Evolutionary conservation across 2,113 vertebrate genomes (phyloP).

Genomic region (Jacana jacana): DNA sequence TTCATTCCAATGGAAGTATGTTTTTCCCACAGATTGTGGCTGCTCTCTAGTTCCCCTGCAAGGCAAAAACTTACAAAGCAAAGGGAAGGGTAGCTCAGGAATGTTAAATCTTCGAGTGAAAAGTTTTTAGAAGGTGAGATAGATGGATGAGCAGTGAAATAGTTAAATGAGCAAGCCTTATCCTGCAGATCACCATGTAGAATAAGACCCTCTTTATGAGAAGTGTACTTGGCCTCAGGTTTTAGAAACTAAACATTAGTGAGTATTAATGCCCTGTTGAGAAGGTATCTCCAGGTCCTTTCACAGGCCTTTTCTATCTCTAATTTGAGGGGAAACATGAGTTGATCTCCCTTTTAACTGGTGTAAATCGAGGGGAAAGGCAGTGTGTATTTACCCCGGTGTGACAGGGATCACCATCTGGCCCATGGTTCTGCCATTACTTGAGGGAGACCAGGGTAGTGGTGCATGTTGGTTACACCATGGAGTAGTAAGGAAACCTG

Average conservation of each 20-base stretch:
- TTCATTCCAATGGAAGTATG: not conserved
- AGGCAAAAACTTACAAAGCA: not conserved
- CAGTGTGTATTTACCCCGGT: not conserved
- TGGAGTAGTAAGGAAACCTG: not conserved
- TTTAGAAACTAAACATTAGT: not conserved
- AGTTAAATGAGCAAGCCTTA: not conserved
- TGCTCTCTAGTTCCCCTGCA: not conserved
- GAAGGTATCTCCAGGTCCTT: not conserved
- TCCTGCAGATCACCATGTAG: not conserved
- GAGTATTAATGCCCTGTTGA: not conserved
- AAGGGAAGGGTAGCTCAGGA: not conserved
- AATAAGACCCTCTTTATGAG: not conserved
- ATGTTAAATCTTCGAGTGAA: not conserved
- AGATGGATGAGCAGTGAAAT: not conserved
- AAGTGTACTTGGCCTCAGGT: not conserved
- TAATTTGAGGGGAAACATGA: not conserved
- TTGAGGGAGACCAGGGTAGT: not conserved
- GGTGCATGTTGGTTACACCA: accelerated
- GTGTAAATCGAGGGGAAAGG: not conserved
- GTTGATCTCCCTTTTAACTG: not conserved
- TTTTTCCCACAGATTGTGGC: not conserved
- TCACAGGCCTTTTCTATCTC: not conserved
- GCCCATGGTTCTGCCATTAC: not conserved
- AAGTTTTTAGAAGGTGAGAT: not conserved
- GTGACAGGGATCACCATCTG: not conserved